Conservation (phyloP, 2,888 invertebrate species). For the Ormyrus nitidulus region DNA sequence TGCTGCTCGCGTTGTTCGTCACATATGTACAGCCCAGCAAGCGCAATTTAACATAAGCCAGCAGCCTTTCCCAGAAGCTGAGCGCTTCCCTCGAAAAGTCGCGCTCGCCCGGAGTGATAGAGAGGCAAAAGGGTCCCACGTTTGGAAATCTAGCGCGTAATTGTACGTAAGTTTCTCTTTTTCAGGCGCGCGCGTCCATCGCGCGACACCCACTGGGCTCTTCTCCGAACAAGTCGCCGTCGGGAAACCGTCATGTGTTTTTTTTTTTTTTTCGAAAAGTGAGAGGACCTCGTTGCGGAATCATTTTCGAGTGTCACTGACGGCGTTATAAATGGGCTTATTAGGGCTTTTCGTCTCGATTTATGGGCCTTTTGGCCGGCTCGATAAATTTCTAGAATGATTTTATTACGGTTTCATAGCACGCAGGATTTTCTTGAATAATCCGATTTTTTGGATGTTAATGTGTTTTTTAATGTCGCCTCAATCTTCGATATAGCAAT, state of each 20-base stretch:
- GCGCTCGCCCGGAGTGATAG: background rate
- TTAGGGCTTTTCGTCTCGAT: too few relatives aligned
- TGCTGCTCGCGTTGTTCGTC: background rate
- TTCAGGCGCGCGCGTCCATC: constrained; percentile 48
- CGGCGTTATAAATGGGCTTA: too few relatives aligned
- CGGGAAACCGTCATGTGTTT: constrained; percentile 8
- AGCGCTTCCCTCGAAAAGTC: background rate
- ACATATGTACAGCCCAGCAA: background rate
- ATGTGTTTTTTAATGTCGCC: too few relatives aligned
- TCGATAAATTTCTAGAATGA: background rate
- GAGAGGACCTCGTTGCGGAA: background rate
- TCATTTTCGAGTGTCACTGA: constrained; percentile 16
- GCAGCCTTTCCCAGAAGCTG: constrained; percentile 2
- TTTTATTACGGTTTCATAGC: too few relatives aligned
- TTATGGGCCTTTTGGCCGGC: background rate
- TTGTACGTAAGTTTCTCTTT: constrained; percentile 20
- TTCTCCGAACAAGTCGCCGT: constrained; percentile 1
- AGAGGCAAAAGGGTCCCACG: background rate
- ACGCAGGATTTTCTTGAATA: too few relatives aligned
- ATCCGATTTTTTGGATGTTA: too few relatives aligned
- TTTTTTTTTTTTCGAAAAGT: background rate
- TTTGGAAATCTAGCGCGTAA: constrained; percentile 18
- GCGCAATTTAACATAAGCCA: background rate
- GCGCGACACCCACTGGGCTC: constrained; percentile 17
- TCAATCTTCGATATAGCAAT: too few relatives aligned